phyloP scores from a whole-genome alignment of 2,113 vertebrate genomes.

The Aix galericulata region DNA sequence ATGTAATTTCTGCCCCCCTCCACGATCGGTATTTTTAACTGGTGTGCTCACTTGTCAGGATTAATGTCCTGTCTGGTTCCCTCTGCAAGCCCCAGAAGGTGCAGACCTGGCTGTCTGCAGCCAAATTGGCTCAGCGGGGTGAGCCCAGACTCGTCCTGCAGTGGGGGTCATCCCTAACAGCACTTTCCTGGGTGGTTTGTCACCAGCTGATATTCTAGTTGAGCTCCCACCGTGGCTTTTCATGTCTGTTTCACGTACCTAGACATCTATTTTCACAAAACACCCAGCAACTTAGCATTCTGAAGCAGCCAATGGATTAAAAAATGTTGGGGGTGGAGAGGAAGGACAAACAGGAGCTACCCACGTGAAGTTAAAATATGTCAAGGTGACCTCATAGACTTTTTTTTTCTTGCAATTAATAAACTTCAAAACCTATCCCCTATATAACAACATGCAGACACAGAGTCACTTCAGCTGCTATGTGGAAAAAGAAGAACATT shows the following conservation, averaged over 20 bases:
- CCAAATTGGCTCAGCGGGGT: not conserved
- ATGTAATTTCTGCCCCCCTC: not conserved
- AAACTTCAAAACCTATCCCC: not conserved
- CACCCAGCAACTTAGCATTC: accelerated
- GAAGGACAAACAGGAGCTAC: not conserved
- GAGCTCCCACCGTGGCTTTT: not conserved
- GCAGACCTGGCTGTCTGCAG: not conserved
- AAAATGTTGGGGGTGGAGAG: not conserved
- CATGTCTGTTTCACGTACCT: not conserved
- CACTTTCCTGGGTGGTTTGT: not conserved
- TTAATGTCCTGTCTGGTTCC: not conserved
- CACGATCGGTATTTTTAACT: not conserved
- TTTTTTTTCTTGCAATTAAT: not conserved
- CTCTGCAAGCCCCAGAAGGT: not conserved
- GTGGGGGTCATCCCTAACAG: not conserved
- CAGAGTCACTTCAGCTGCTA: not conserved
- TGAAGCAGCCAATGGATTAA: not conserved
- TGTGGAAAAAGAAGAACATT: not conserved
- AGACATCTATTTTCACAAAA: not conserved
- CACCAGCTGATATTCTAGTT: not conserved
- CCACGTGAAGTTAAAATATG: not conserved
- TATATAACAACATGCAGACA: not conserved
- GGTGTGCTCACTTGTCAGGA: accelerated
- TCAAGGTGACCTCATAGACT: not conserved
- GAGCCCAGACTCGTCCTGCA: not conserved